Conservation (phyloP, 2,888 invertebrate genomes). For the Neoscelio sp. region DNA sequence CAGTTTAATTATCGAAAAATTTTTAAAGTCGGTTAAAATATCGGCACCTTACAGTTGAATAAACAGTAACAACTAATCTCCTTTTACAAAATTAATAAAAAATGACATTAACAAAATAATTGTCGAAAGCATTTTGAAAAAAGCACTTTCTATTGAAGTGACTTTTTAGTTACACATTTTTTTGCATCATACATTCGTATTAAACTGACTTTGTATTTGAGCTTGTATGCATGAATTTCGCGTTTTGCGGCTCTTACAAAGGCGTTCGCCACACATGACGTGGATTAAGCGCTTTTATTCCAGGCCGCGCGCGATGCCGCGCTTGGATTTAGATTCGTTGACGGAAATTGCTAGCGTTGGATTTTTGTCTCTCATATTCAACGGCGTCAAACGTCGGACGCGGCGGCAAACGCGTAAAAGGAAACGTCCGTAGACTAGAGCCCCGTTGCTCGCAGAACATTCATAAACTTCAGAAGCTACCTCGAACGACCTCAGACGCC, state of each 20-base stretch:
- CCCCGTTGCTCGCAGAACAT: constrained; percentile 71
- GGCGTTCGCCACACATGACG: constrained; percentile 47
- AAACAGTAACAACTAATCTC: too few species aligned
- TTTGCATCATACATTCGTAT: constrained; percentile 42
- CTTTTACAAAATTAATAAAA: too few species aligned
- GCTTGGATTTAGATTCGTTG: constrained; percentile 51
- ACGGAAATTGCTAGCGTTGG: constrained; percentile 40
- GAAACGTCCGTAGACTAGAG: constrained; percentile 63
- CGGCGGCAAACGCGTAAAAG: constrained; percentile 58
- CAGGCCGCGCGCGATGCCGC: constrained; percentile 24
- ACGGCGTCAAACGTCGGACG: constrained; percentile 11
- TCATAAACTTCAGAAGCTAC: constrained; percentile 73
- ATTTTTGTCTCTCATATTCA: constrained; percentile 48
- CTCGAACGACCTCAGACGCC: constrained; percentile 48
- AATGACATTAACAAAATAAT: constrained; percentile 1
- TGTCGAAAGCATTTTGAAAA: too few species aligned
- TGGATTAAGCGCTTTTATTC: constrained; percentile 55
- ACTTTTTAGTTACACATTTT: constrained; percentile 30
- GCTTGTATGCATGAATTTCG: constrained; percentile 43
- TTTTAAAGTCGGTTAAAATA: too few species aligned
- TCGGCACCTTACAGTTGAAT: too few species aligned
- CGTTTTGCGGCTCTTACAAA: constrained; percentile 39
- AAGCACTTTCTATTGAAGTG: constrained; percentile 26
- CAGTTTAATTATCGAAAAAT: too few species aligned
- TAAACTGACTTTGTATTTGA: constrained; percentile 67